Base-by-base conservation (phyloP, 1,140 invertebrate species). In the Anoplolepis gracilipes region DNA sequence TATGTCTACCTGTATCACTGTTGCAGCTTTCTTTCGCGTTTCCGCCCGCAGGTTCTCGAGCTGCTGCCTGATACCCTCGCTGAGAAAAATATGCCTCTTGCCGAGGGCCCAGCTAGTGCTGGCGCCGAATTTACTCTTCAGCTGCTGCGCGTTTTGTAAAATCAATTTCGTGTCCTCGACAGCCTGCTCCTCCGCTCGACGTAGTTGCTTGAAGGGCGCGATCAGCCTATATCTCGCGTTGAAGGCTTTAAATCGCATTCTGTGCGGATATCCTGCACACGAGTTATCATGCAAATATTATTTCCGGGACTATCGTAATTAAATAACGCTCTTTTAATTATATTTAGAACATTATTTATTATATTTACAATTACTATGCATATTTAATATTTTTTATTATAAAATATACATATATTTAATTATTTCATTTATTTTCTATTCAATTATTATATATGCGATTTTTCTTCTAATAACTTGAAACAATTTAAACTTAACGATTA, bases 171-270 rank as follows among this genome's bases (percentile, higher is more conserved):
- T 98, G 91, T 98, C 97, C 90, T 98, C 97, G 13, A 97, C 96
- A 0, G 97, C 96, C 92, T 97, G 97, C 75, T 98, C 97, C 90
- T 98, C 98, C n/a, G 96, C 96, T 8, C 97, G 95, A 22, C 97
- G 95, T 16, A 98, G 92, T 85, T 97, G 96, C 64, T 96, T 96
- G 92, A 97, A 98, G 42, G 97, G 97, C 6, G 97, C 98, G 49
- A 99, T 95, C 87, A 98, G 95, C 84, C 97, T 96, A 94, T 99
- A 99, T 30, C 98, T 96, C 1, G 96, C 95, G 93, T 98, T 98
- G 94, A 99, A 99, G n/a, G 98, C 98, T 93, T 98, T 98, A 94
- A 99, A 99, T 36, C 98, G 96, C 98, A 99, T 99, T 87, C 98
- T 96, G 94, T 99, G 98, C 7, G 98, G 98, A 94, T 98, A 98